Percentiles rank a stretch among this genome's conserved stretches.
These are phyloP conservation scores for Nyctibius grandis DNA, from an alignment of 2,797 vertebrate genomes.

Conservation along the genomic window DNA sequence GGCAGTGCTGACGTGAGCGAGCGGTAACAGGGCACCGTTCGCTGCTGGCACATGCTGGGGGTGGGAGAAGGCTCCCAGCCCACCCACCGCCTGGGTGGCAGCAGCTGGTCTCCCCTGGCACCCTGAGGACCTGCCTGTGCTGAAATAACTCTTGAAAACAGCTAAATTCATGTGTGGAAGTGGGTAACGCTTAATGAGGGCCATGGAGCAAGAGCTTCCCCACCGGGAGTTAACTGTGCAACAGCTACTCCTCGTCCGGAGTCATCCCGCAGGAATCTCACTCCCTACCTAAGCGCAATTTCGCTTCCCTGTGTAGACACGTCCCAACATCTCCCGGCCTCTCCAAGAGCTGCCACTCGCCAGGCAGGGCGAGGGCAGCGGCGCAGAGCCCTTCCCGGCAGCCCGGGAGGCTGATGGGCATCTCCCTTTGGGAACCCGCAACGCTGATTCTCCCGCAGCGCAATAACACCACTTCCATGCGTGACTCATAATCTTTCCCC, in stretches of 20 bases:
- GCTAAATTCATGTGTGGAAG: background rate
- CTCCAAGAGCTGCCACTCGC: background rate
- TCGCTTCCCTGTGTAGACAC: background rate
- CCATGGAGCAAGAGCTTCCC: background rate
- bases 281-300: background rate
- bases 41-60: background rate
- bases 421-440: background rate
- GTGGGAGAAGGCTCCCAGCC: background rate
- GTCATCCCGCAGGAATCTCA: background rate
- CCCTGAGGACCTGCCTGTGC: background rate
- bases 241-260: accelerated
- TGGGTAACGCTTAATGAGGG: background rate
- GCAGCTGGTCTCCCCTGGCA: background rate
- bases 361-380: background rate
- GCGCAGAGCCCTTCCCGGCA: accelerated
- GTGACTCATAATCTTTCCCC: slow-evolving; percentile 27
- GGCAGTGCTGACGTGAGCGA: accelerated
- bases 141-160: background rate
- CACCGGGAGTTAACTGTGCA: background rate
- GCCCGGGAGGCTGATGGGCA: background rate
- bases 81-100: background rate
- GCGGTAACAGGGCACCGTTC: accelerated
- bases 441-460: background rate
- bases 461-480: background rate
- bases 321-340: background rate